A percentile compares a stretch with the other conserved stretches of the same genome.
Evolutionary conservation across 2,797 vertebrate species (phyloP).

Genomic region (Pangasius mekongensis): DNA sequence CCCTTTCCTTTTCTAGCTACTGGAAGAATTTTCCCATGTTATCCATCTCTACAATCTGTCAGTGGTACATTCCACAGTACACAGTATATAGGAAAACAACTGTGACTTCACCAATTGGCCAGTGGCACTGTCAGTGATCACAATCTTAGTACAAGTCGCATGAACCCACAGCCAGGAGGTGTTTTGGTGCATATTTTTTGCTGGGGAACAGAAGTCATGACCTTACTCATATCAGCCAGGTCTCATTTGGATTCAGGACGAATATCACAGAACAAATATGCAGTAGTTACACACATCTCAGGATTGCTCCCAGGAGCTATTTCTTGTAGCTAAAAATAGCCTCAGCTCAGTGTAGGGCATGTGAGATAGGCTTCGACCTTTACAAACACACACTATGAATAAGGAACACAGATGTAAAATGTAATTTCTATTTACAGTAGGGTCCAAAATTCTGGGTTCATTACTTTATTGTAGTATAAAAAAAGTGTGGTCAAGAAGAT

Average conservation of each 20-base stretch:
- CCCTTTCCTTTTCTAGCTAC: neutral
- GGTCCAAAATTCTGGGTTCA: neutral
- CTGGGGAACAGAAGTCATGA: neutral
- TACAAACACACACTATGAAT: neutral
- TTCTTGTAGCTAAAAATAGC: conserved; percentile 24
- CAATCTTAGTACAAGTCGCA: neutral
- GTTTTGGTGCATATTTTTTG: neutral
- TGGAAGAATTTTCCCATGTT: neutral
- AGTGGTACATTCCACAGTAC: neutral
- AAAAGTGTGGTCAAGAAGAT: neutral
- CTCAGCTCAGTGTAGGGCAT: neutral
- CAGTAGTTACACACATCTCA: conserved; percentile 8
- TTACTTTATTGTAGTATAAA: neutral
- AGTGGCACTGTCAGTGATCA: neutral
- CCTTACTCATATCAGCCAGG: conserved; percentile 5
- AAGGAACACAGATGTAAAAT: neutral
- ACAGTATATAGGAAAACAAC: neutral
- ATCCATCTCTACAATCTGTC: neutral
- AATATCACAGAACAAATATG: conserved; percentile 6
- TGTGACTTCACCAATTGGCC: neutral
- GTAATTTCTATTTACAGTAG: neutral
- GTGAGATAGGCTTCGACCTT: conserved; percentile 13
- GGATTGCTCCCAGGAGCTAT: conserved; percentile 13
- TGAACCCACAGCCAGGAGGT: neutral
- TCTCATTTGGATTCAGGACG: conserved; percentile 24